Conservation (phyloP, 2,797 vertebrate species). For the Chaenodraco wilsoni region DNA sequence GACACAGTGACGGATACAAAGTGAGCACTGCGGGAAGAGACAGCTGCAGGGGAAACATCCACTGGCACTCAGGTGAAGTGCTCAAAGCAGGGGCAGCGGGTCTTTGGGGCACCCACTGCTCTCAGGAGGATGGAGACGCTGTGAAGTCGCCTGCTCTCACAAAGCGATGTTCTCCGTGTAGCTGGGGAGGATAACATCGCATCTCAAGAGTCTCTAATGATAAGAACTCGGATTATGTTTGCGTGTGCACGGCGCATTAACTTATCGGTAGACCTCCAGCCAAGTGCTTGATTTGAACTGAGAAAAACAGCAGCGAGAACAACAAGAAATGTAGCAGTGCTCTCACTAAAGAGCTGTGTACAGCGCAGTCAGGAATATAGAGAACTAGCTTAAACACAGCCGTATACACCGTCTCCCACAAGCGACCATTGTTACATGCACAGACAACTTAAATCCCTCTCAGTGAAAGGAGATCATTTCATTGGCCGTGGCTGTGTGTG, state of each 20-base stretch:
- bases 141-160: too few species aligned
- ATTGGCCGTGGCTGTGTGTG: conserved; percentile 40
- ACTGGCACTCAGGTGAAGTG: conserved; percentile 22
- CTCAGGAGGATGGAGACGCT: too few species aligned
- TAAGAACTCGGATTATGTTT: conserved; percentile 10
- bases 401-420: background rate
- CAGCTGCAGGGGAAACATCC: background rate
- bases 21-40: background rate
- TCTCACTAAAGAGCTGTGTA: background rate
- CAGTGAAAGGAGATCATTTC: conserved; percentile 34
- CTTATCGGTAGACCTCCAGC: background rate
- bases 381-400: background rate
- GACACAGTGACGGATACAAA: background rate
- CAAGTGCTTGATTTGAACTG: background rate
- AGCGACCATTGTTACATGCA: background rate
- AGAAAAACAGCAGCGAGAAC: background rate
- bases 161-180: background rate
- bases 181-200: background rate
- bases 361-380: background rate
- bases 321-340: background rate
- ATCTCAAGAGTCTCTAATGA: conserved; percentile 21
- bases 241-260: background rate
- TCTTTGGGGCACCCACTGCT: background rate
- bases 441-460: conserved; percentile 19
- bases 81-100: background rate